Conservation (phyloP, 1,140 invertebrate species). For the Zaprionus ghesquierei region DNA sequence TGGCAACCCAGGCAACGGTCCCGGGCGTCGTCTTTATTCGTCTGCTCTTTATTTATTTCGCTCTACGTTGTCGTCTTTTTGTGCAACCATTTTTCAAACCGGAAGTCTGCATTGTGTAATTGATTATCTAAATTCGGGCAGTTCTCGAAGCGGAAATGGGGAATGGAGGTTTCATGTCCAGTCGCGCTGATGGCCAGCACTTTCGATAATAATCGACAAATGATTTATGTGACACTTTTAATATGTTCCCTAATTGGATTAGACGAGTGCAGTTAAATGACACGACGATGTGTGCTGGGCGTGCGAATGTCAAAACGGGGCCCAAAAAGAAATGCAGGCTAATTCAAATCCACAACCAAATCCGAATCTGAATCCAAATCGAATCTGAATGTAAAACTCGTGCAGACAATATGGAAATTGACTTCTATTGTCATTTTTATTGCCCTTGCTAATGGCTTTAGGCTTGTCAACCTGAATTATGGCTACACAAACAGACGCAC, state of each 20-base stretch:
- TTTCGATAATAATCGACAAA: slow-evolving; percentile 30
- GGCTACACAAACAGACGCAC: slow-evolving; percentile 54
- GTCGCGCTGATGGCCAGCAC: slow-evolving; percentile 32
- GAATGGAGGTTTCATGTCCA: background rate
- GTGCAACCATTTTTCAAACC: slow-evolving; percentile 43
- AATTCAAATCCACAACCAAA: background rate
- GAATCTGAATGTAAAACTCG: slow-evolving; percentile 59
- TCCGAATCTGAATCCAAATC: slow-evolving; percentile 21
- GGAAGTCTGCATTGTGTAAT: slow-evolving; percentile 52
- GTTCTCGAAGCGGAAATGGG: slow-evolving; percentile 31
- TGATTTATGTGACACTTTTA: slow-evolving; percentile 72
- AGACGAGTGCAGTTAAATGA: slow-evolving; percentile 18
- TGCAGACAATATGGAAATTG: slow-evolving; percentile 74
- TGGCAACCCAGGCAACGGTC: slow-evolving; percentile 35
- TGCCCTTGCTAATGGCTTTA: slow-evolving; percentile 77
- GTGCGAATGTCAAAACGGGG: slow-evolving; percentile 10
- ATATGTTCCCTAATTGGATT: slow-evolving; percentile 47
- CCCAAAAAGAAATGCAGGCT: background rate
- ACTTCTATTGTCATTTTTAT: slow-evolving; percentile 81
- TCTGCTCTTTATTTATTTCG: slow-evolving; percentile 11
- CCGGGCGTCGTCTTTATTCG: slow-evolving; percentile 28
- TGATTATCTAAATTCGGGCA: slow-evolving; percentile 51
- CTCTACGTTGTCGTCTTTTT: background rate
- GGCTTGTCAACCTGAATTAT: slow-evolving; percentile 77
- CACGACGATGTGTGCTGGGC: slow-evolving; percentile 9